phyloP scores from a whole-genome alignment of 2,888 invertebrate species.

The Andrena chrysosceles region DNA sequence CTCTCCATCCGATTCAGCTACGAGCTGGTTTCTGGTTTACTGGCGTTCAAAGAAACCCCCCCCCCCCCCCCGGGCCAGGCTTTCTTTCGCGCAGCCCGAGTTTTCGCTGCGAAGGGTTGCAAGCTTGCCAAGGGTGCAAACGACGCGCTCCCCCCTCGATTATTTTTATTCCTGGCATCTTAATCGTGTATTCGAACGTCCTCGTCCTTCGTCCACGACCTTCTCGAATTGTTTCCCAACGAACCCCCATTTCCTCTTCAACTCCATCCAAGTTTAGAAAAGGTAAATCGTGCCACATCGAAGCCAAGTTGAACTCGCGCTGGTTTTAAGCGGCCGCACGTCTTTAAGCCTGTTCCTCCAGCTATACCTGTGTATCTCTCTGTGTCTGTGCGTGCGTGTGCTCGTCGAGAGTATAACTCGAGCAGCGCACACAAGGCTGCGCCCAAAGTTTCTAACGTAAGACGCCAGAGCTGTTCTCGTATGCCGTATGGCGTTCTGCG shows the following conservation, averaged over 20 bases:
- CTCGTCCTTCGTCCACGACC: neutral
- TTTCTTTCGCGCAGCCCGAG: conserved; percentile 13
- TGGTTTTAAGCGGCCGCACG: conserved; percentile 51
- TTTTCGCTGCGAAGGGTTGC: conserved; percentile 17
- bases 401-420: conserved; percentile 69
- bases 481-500: conserved; percentile 80
- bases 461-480: conserved; percentile 72
- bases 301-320: conserved; percentile 28
- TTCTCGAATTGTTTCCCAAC: neutral
- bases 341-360: conserved; percentile 42
- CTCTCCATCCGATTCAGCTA: conserved; percentile 4
- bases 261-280: neutral
- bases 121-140: neutral
- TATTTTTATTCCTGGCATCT: conserved; percentile 19
- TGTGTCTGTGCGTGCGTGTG: conserved; percentile 17
- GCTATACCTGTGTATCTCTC: conserved; percentile 13
- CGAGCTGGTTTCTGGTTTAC: conserved; percentile 9
- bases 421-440: conserved; percentile 65
- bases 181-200: neutral
- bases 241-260: neutral
- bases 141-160: neutral
- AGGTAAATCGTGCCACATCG: conserved; percentile 11
- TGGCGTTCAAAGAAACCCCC: conserved; percentile 28
- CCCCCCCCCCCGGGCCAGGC: neutral
- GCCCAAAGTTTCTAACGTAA: conserved; percentile 75